phyloP scores from a whole-genome alignment of 2,888 invertebrate species.

The Conchocele bisecta region DNA sequence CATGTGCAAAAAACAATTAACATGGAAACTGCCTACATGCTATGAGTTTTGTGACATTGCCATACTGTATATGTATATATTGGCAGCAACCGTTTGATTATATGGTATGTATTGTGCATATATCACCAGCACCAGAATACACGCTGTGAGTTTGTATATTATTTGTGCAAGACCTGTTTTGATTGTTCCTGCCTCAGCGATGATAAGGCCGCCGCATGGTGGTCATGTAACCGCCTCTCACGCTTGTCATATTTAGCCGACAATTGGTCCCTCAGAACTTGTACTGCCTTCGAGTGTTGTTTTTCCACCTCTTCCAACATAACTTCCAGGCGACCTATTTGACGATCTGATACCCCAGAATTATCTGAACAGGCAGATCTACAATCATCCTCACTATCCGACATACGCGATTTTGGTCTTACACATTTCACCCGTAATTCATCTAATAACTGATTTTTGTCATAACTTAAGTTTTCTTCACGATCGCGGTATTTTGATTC shows the following conservation, averaged over 20 bases:
- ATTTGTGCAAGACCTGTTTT: conserved; percentile 44
- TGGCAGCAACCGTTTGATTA: no score
- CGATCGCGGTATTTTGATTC: conserved; percentile 72
- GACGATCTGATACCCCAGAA: conserved; percentile 28
- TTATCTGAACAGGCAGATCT: conserved; percentile 42
- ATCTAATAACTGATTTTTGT: conserved; percentile 67
- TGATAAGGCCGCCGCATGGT: conserved; percentile 49
- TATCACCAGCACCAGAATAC: no score
- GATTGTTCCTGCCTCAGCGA: conserved; percentile 20
- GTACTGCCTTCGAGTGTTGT: conserved; percentile 68
- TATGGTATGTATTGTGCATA: no score
- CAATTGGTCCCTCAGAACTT: conserved; percentile 69
- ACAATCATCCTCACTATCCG: conserved; percentile 42
- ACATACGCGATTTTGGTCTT: conserved; percentile 6
- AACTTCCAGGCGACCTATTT: conserved; percentile 52
- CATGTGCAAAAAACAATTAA: no score
- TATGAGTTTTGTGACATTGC: no score
- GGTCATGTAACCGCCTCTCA: conserved; percentile 49
- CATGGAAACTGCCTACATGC: no score
- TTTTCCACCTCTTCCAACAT: conserved; percentile 63
- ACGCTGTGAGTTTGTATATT: conserved; percentile 1
- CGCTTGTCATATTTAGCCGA: conserved; percentile 57
- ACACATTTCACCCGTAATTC: conserved; percentile 56
- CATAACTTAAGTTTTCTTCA: conserved; percentile 69
- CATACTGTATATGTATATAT: no score